These are phyloP conservation scores for Suncus etruscus DNA, from an alignment of 2,113 vertebrate species.

Conservation along the genomic window DNA sequence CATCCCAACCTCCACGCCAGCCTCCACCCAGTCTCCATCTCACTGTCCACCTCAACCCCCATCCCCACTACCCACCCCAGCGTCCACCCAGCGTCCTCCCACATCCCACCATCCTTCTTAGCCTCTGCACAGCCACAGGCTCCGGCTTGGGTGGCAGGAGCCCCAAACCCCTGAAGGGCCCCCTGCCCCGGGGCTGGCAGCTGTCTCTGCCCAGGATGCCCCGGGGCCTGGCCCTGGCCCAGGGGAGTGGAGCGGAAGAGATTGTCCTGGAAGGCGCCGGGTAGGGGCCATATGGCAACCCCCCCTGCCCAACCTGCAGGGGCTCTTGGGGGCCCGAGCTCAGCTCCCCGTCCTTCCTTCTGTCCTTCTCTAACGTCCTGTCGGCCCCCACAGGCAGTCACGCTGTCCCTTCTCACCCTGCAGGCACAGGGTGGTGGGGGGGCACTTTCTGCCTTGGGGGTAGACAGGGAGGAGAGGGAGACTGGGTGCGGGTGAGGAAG, in stretches of 20 bases:
- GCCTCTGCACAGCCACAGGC: background rate
- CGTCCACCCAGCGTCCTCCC: background rate
- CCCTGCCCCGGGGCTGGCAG: background rate
- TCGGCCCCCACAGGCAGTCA: no score
- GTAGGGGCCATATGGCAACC: slow-evolving; percentile 59
- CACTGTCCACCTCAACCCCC: no score
- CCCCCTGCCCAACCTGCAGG: background rate
- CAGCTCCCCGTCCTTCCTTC: no score
- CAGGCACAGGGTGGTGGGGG: no score
- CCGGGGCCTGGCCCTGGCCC: slow-evolving; percentile 64
- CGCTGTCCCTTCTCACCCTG: no score
- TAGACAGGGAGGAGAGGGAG: background rate
- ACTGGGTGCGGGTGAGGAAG: background rate
- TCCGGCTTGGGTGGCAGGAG: background rate
- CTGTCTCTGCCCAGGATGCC: background rate
- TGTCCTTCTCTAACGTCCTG: no score
- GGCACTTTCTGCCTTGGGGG: no score
- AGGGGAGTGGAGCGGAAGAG: slow-evolving; percentile 67
- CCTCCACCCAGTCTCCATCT: no score
- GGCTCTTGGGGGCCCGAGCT: background rate
- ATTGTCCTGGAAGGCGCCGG: slow-evolving; percentile 57
- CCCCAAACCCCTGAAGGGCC: background rate
- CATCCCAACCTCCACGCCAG: background rate
- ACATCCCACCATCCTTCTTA: background rate
- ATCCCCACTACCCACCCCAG: background rate